Evolutionary conservation across 2,797 vertebrate species (phyloP).

Genomic region (Coccyzus lansbergi): DNA sequence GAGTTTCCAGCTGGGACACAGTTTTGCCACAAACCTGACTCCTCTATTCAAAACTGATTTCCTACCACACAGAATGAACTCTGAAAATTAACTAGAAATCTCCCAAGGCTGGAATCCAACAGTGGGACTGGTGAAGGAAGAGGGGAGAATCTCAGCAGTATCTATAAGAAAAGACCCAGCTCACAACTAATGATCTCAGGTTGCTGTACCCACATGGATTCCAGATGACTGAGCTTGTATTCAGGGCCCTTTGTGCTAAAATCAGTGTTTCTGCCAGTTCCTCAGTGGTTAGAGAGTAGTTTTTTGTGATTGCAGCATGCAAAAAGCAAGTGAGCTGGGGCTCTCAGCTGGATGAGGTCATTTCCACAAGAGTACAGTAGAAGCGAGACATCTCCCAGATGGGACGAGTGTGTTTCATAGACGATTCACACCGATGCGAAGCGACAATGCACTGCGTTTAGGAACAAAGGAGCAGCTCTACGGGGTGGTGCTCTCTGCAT

Average conservation of each 20-base stretch:
- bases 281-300: neutral
- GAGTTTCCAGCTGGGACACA: neutral
- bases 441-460: neutral
- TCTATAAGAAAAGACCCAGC: neutral
- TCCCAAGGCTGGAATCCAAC: neutral
- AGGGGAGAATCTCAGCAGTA: neutral
- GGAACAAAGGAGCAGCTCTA: neutral
- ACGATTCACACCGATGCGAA: neutral
- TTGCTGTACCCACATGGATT: neutral
- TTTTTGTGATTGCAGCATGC: neutral
- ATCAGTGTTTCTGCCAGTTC: neutral
- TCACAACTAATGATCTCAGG: neutral
- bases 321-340: neutral
- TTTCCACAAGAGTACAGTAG: neutral
- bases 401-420: neutral
- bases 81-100: neutral
- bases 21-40: neutral
- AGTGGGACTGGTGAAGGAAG: neutral
- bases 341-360: neutral
- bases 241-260: neutral
- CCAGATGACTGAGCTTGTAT: neutral
- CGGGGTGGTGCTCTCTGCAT: neutral
- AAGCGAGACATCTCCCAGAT: neutral
- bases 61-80: neutral
- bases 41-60: neutral